Base-by-base conservation (phyloP, 2,888 invertebrate genomes). In the Eugnorisma glareosa region DNA sequence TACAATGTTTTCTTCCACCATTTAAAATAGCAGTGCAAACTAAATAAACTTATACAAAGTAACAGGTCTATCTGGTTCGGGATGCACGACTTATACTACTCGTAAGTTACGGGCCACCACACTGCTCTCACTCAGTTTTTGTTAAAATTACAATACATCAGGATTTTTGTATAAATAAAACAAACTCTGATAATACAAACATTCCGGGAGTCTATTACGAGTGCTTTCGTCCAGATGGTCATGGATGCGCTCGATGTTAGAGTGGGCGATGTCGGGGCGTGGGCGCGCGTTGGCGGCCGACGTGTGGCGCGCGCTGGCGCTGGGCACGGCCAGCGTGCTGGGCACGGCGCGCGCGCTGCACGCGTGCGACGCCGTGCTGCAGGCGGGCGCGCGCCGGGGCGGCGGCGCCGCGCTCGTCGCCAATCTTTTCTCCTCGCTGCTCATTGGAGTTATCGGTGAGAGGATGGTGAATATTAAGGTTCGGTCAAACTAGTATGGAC, bases 301-400 rank as follows among this genome's bases (percentile, higher is more conserved):
- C 93, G 90, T 87, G 91, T 94, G 94, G 94, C 95, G 96, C 90
- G 96, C 92, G 79, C 92, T 89, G 85, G 95, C 94, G 89, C 93
- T 96, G 90, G 94, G 95, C 89, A 93, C 95, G 81, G 93, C 93
- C 80, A 93, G 94, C 86, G 94, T 94, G 93, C 92, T 95, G 86
- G 95, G 95, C 91, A 96, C 96, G 77, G 95, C 96, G 88, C 95
- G 96, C 89, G 95, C 95, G 87, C 93, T 95, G 94, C 94, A 94
- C 93, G 95, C 96, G n/a, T 95, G 94, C 90, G 96, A 96, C 93
- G 92, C 92, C 74, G 94, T 92, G 92, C 94, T 96, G 93, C 95
- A 95, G 92, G 95, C 94, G 0, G 96, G 95, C 85, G 95, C 95
- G 63, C 85, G 94, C 6, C 86, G 93, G 31, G 96, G 96, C 0